phyloP scores from a whole-genome alignment of 2,113 vertebrate genomes.

The Odocoileus hemionus region DNA sequence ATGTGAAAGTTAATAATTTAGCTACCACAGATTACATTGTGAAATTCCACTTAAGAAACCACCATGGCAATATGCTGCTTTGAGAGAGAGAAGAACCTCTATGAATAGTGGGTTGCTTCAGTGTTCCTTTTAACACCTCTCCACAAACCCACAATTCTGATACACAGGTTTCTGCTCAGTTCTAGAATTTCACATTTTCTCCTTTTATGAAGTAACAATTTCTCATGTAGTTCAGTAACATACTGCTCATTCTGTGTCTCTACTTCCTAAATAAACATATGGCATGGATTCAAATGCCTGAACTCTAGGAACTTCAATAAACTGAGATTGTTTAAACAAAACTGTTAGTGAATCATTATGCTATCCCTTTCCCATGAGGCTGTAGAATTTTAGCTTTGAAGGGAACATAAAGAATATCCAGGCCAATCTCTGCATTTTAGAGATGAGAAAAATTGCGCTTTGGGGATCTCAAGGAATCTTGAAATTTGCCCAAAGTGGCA shows the following conservation, averaged over 20 bases:
- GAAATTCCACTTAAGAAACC: neutral
- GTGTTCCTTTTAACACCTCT: neutral
- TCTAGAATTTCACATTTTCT: neutral
- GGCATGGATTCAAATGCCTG: neutral
- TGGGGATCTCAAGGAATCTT: neutral
- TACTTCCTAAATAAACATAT: conserved; percentile 23
- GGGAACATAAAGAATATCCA: neutral
- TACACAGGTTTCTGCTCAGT: neutral
- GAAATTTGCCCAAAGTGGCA: neutral
- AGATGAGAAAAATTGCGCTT: neutral
- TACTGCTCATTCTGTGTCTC: neutral
- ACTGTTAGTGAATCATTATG: neutral
- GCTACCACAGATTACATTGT: neutral
- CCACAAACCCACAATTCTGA: neutral
- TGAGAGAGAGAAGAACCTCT: neutral
- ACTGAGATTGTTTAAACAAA: neutral
- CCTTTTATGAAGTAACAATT: neutral
- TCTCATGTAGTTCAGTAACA: neutral
- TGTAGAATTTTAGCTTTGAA: conserved; percentile 8
- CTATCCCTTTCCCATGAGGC: neutral
- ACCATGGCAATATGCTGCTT: neutral
- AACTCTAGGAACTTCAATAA: neutral
- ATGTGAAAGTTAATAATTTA: neutral
- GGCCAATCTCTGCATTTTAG: neutral
- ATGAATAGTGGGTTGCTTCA: neutral